Evolutionary conservation across 2,113 vertebrate species (phyloP).

Genomic region (Eptesicus fuscus): DNA sequence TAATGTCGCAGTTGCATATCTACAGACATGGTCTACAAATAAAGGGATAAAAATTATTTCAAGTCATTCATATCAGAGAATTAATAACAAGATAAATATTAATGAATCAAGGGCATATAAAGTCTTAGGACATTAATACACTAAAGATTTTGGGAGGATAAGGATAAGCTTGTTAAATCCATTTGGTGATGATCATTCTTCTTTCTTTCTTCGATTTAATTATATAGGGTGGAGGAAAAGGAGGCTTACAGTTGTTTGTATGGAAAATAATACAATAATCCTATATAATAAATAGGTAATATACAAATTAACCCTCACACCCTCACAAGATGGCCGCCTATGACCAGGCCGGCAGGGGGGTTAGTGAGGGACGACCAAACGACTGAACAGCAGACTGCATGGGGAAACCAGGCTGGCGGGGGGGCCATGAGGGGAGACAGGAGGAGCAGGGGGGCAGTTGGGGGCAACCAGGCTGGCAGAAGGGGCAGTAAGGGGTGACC

Average conservation of each 20-base stretch:
- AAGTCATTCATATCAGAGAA: not conserved
- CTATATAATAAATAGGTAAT: no score
- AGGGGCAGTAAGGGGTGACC: no score
- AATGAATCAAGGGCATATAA: not conserved
- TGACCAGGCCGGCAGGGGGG: no score
- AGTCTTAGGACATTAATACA: not conserved
- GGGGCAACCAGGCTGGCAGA: no score
- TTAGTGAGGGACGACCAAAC: no score
- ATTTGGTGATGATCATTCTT: not conserved
- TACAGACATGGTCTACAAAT: slow-evolving; percentile 90
- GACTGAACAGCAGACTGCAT: no score
- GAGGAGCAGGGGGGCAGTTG: no score
- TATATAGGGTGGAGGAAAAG: not conserved
- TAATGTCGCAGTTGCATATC: slow-evolving; percentile 94
- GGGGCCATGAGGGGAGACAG: no score
- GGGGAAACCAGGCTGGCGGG: no score
- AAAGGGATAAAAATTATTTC: slow-evolving; percentile 24
- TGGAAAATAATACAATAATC: no score
- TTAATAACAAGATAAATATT: slow-evolving; percentile 1
- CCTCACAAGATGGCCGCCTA: no score
- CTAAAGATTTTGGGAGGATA: not conserved
- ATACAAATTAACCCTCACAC: no score
- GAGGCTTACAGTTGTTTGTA: not conserved
- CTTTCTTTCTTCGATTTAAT: not conserved
- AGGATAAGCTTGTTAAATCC: not conserved